These are phyloP conservation scores for Halcyon leucocephala DNA, from an alignment of 2,797 vertebrate species.

Conservation along the genomic window DNA sequence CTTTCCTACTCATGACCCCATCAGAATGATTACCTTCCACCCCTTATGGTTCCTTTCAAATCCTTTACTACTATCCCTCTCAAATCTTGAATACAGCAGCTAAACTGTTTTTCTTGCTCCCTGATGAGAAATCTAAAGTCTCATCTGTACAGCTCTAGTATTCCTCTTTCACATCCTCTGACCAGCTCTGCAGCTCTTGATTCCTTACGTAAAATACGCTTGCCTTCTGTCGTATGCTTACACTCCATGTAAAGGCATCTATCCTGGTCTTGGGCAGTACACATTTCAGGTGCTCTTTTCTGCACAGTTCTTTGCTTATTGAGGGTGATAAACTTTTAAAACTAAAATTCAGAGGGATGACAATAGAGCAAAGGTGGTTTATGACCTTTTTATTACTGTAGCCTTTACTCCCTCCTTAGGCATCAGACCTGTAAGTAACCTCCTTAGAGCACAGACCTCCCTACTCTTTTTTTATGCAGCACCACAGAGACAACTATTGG, in stretches of 20 bases:
- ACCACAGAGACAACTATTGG: neutral
- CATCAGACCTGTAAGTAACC: neutral
- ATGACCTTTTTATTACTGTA: neutral
- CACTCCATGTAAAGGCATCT: neutral
- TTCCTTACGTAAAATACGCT: neutral
- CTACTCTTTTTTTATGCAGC: neutral
- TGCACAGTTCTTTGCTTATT: neutral
- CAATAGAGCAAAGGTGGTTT: neutral
- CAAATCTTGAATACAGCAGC: neutral
- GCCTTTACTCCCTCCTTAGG: neutral
- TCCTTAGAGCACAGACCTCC: neutral
- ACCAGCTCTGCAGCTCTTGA: neutral
- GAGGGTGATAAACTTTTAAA: neutral
- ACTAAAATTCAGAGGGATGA: neutral
- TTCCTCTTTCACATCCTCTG: neutral
- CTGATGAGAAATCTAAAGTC: neutral
- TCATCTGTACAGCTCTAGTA: neutral
- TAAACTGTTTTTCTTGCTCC: neutral
- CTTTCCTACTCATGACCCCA: neutral
- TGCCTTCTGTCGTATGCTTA: neutral
- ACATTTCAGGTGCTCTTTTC: accelerated
- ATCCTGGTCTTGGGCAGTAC: neutral
- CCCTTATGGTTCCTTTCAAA: neutral
- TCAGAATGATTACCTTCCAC: neutral
- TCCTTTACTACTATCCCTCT: neutral